Base-by-base conservation (phyloP, 37 sponge, comb jelly and placozoan genomes). In the Diacarnus erythraeanus region DNA sequence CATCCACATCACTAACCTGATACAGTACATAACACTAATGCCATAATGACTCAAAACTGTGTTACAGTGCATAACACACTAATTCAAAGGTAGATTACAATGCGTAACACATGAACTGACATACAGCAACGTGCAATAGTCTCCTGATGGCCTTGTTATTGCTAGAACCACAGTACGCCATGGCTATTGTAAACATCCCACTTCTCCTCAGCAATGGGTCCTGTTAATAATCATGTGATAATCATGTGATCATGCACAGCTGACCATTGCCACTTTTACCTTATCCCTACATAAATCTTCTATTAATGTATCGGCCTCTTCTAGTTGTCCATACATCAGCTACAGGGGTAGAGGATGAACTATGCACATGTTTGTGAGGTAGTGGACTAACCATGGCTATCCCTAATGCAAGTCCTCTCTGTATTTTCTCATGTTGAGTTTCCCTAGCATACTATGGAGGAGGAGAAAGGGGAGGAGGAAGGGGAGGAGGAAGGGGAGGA, bases 371-470 rank as follows among this genome's bases (percentile, higher is more conserved):
- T 60, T 5, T 17, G 22, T 60, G 23, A 17, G 4, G 9, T 60
- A 60, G 4, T 39, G 18, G 20, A 40, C 94, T 75, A 35, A 97
- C 97, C 85, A 97, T 75, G 1, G 97, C 74, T 36, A 97, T 91
- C 29, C 99, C 99, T 2, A 99, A 84, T 5, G 99, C 90, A 18
- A 99, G 86, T 17, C 99, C 99, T 59, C 97, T 66, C 57, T 91
- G 93, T 22, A 99, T 99, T 83, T 99, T 99, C 83, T 96, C 99
- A 76, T 99, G 99, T 42, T 96, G 97, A 0, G 99, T 99, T 42
- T 96, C 97, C 31, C 88, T 66, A 27, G 95, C 87, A 84, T 99
- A 99, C 90, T 95, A 58, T 22, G n/a, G n/a, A 83, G 30, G 57
- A 42, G 47, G 54, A 30, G 27, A 47, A 38, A 25, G 10, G 9